These are phyloP conservation scores for Corythoichthys intestinalis DNA, from an alignment of 2,113 vertebrate genomes.

Conservation along the genomic window DNA sequence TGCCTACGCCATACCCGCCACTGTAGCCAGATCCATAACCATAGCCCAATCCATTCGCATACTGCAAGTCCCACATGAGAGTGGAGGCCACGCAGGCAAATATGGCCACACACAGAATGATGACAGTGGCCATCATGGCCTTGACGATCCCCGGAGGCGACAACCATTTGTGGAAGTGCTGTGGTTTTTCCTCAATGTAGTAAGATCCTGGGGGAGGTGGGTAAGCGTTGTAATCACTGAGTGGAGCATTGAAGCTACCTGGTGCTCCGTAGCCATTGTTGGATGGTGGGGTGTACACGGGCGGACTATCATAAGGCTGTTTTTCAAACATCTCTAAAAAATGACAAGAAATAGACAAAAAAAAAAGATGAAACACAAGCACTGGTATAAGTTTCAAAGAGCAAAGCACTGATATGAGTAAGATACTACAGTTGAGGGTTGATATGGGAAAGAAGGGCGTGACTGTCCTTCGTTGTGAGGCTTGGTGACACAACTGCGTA, in stretches of 20 bases:
- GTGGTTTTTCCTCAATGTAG: slow-evolving; percentile 77
- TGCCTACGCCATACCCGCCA: slow-evolving; percentile 16
- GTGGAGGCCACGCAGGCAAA: slow-evolving; percentile 90
- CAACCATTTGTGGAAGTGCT: slow-evolving; percentile 82
- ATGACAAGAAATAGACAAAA: slow-evolving; percentile 18
- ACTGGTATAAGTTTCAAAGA: neutral
- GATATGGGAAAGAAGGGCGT: slow-evolving; percentile 46
- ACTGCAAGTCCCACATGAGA: slow-evolving; percentile 83
- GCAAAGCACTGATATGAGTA: slow-evolving; percentile 28
- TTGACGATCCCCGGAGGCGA: slow-evolving; percentile 81
- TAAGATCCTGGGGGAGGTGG: slow-evolving; percentile 80
- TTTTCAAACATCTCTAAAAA: slow-evolving; percentile 72
- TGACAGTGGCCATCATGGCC: slow-evolving; percentile 63
- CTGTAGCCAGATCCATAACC: slow-evolving; percentile 57
- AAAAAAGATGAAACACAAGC: neutral
- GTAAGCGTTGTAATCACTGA: slow-evolving; percentile 69
- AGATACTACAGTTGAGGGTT: slow-evolving; percentile 3
- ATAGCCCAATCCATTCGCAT: slow-evolving; percentile 60
- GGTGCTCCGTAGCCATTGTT: slow-evolving; percentile 69
- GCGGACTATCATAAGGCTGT: slow-evolving; percentile 72
- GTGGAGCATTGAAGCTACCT: slow-evolving; percentile 58
- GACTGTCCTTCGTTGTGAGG: slow-evolving; percentile 28
- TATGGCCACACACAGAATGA: slow-evolving; percentile 78
- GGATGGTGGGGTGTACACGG: slow-evolving; percentile 67
- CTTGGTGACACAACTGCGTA: slow-evolving; percentile 23